These are phyloP conservation scores for Synaphobranchus kaupii DNA, from an alignment of 2,797 vertebrate genomes.

Conservation along the genomic window DNA sequence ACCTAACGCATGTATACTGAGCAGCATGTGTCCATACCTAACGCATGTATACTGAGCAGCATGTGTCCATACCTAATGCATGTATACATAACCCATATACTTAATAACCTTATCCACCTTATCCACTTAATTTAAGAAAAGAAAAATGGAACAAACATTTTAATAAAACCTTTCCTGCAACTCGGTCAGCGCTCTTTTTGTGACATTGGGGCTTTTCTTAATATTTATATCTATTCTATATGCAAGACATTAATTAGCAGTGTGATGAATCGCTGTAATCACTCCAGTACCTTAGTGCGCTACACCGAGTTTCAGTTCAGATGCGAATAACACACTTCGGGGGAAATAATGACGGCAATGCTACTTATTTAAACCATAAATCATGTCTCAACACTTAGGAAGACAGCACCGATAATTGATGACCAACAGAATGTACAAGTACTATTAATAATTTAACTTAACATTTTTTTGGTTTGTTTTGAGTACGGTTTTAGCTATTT, in stretches of 20 bases:
- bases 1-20: too few species aligned
- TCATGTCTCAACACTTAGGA: conserved; percentile 19
- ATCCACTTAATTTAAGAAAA: background rate
- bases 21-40: too few species aligned
- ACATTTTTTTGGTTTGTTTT: background rate
- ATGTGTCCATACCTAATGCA: too few species aligned
- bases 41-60: too few species aligned
- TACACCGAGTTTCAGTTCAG: conserved; percentile 21
- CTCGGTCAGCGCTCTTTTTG: conserved; percentile 1
- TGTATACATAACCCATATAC: background rate
- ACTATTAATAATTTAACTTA: background rate
- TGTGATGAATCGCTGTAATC: conserved; percentile 39
- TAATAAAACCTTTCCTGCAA: background rate
- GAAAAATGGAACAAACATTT: background rate
- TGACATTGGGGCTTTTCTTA: background rate
- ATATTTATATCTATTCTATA: conserved; percentile 7
- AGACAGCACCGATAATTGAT: background rate
- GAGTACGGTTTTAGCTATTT: background rate
- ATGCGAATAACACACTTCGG: conserved; percentile 35
- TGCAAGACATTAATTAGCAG: conserved; percentile 27
- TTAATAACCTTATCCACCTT: background rate
- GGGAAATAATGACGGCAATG: conserved; percentile 27
- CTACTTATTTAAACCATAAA: conserved; percentile 33
- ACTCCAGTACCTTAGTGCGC: conserved; percentile 28
- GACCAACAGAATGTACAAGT: background rate